Percentiles rank a stretch among this genome's conserved stretches.
phyloP scores from a whole-genome alignment of 2,113 vertebrate species.

The Nothobranchius kuhntae region DNA sequence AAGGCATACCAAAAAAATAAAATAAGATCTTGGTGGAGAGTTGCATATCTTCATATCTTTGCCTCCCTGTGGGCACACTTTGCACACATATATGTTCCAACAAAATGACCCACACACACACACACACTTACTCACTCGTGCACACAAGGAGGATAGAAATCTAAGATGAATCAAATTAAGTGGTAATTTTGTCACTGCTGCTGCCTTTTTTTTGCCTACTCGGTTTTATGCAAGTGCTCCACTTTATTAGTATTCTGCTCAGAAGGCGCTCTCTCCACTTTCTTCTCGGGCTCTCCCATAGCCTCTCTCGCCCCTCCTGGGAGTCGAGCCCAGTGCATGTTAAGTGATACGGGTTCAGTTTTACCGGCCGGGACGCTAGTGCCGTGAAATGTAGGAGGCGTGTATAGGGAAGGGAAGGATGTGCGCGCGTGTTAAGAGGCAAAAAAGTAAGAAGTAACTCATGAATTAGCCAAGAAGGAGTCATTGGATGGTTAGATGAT shows the following conservation, averaged over 20 bases:
- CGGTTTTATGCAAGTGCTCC: conserved; percentile 40
- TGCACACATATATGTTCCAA: conserved; percentile 21
- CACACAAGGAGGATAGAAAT: conserved; percentile 32
- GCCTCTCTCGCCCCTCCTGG: conserved; percentile 47
- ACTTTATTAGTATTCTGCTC: conserved; percentile 73
- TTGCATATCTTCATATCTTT: conserved; percentile 50
- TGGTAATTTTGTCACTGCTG: conserved; percentile 63
- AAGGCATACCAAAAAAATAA: conserved; percentile 37
- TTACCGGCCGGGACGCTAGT: conserved; percentile 50
- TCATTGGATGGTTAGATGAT: conserved; percentile 40
- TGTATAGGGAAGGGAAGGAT: conserved; percentile 6
- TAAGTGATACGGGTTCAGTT: conserved; percentile 68
- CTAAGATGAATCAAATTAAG: conserved; percentile 73
- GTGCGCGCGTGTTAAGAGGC: conserved; percentile 39
- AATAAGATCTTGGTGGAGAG: conserved; percentile 50
- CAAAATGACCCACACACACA: conserved; percentile 5
- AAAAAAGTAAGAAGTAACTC: conserved; percentile 67
- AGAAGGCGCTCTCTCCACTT: conserved; percentile 49
- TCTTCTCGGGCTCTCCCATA: conserved; percentile 44
- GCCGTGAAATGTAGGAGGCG: conserved; percentile 42
- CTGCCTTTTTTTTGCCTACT: conserved; percentile 37
- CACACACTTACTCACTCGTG: background rate
- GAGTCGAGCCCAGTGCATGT: conserved; percentile 71
- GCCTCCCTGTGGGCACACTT: conserved; percentile 35
- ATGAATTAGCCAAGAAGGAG: conserved; percentile 65